Percentiles rank a stretch among this genome's conserved stretches.
phyloP scores from a whole-genome alignment of 2,113 vertebrate species.

The Felis catus region DNA sequence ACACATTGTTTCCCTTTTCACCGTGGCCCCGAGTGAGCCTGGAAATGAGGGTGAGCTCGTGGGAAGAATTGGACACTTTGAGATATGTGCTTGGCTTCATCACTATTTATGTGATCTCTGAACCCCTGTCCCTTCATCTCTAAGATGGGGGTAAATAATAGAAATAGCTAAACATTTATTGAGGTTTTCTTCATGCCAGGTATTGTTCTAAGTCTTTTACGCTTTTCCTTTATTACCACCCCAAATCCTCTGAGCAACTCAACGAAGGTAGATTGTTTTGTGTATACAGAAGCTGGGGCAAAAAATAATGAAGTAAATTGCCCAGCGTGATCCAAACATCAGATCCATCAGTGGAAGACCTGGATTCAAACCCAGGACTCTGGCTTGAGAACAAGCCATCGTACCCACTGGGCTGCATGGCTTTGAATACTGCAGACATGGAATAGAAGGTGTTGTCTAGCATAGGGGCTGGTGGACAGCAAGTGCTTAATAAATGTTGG shows the following conservation, averaged over 20 bases:
- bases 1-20: background rate
- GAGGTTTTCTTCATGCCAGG: background rate
- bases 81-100: slow-evolving; percentile 12
- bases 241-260: background rate
- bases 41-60: background rate
- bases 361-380: background rate
- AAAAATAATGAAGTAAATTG: background rate
- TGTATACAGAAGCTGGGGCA: background rate
- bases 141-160: background rate
- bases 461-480: background rate
- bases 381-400: background rate
- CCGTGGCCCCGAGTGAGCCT: background rate
- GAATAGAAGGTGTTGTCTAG: too few relatives aligned
- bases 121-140: slow-evolving; percentile 13
- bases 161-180: background rate
- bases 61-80: background rate
- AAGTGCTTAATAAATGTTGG: background rate
- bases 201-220: background rate
- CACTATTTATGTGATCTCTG: background rate
- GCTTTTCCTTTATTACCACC: background rate
- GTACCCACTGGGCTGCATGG: background rate
- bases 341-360: background rate
- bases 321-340: background rate
- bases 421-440: background rate
- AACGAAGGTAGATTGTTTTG: background rate